Evolutionary conservation across 92 coral and sea anemone genomes (phyloP), one percentile per base, ranked within the genome.

Genomic region (Galaxea fascicularis): DNA sequence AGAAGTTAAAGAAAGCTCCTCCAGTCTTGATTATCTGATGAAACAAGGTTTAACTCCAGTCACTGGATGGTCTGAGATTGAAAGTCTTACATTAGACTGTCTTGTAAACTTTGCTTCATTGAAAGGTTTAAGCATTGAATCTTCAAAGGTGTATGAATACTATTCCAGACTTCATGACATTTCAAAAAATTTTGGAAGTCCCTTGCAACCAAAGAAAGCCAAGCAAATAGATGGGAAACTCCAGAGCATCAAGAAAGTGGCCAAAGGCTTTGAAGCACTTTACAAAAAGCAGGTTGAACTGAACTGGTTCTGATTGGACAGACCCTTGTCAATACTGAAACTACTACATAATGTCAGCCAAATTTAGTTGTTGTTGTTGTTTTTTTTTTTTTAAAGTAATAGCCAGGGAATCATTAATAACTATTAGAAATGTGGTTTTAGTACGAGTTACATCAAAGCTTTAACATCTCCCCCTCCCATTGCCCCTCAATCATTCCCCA

Each of bases 231-330:
- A n/a, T n/a, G 83, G 82, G 35, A 84, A 84, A 65, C 65, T 74
- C 8, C 82, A 74, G 74, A 35, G 80, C 74, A 76, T 75, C 7
- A 84, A 45, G 88, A 84, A 18, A 47, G 49, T 52, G 62, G 88
- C 82, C 27, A 76, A 25, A 62, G 82, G 82, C 20, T 76, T 75
- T 74, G 82, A 84, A 75, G 76, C 82, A 25, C 88, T 84, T 84
- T 74, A 84, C 88, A 84, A 84, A 54, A 84, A 84, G 56, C 88
- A 84, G 58, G 82, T 76, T 49, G 82, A 74, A 75, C 76, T 84
- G 64, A 84, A 84, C 56, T 84, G 76, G 82, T 75, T 74, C 67
- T 75, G 30, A 74, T 45, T 16, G 53, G 27, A 45, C 84, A 79
- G 17, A 58, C 69, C n/a, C 67, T 45, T 45, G 26, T 66, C 45